These are phyloP conservation scores for Drosophila serrata DNA, from an alignment of 1,140 invertebrate genomes.

Conservation along the genomic window DNA sequence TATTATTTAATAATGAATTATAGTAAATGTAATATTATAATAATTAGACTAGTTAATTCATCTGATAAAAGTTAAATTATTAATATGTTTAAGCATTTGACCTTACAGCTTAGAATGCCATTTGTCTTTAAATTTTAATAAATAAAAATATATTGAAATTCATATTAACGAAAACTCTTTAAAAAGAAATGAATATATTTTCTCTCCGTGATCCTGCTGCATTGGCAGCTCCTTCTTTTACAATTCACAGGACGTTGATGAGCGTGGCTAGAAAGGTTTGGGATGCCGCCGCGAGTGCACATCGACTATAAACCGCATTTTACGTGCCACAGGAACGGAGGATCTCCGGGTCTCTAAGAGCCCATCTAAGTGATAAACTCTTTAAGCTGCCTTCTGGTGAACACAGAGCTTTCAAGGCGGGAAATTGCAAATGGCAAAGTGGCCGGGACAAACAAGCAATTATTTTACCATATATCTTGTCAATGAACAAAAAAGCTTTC, in stretches of 20 bases:
- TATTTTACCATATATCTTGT: constrained; percentile 57
- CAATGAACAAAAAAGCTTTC: constrained; percentile 54
- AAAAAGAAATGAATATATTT: background rate
- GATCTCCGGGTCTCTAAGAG: constrained; percentile 31
- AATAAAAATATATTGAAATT: too few species aligned
- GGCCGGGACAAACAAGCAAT: constrained; percentile 54
- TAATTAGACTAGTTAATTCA: too few species aligned
- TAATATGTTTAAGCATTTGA: too few species aligned
- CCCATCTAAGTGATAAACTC: constrained; percentile 50
- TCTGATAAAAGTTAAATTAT: too few species aligned
- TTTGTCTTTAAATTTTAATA: too few species aligned
- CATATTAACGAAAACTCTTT: too few species aligned
- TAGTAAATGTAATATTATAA: too few species aligned
- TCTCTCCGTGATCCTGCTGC: constrained; percentile 2
- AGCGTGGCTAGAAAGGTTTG: constrained; percentile 21
- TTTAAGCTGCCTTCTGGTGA: constrained; percentile 16
- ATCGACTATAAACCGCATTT: constrained; percentile 72
- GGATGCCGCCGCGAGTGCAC: constrained; percentile 48
- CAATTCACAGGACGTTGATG: constrained; percentile 42
- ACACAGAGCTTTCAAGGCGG: constrained; percentile 9
- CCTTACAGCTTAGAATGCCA: too few species aligned
- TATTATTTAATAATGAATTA: background rate
- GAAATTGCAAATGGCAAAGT: constrained; percentile 24
- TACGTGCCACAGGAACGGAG: constrained; percentile 41
- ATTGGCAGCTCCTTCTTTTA: constrained; percentile 10